Conservation (phyloP, 1,140 invertebrate species). For the Neotoxoptera formosana region DNA sequence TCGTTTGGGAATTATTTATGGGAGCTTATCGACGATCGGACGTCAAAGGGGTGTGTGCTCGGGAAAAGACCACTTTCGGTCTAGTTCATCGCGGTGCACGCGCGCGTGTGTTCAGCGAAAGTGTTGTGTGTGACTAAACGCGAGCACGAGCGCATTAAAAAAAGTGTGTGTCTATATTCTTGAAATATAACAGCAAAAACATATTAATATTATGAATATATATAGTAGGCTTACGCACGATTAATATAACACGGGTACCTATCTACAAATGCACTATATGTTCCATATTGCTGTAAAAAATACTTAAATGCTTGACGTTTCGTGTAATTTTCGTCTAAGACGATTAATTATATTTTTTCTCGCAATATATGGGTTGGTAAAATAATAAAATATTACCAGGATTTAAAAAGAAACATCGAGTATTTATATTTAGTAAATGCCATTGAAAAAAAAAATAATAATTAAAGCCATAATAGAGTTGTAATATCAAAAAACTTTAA, state of each 20-base stretch:
- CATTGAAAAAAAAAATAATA: background rate
- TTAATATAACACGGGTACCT: background rate
- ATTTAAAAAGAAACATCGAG: background rate
- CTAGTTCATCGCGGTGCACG: background rate
- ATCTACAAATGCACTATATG: background rate
- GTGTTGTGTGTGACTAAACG: background rate
- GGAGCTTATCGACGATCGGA: background rate
- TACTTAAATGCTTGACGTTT: no score
- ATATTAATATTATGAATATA: background rate
- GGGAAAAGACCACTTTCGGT: background rate
- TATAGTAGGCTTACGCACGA: background rate
- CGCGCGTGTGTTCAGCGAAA: background rate
- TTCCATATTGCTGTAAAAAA: background rate
- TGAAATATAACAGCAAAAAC: background rate
- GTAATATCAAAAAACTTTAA: background rate
- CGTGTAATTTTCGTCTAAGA: background rate
- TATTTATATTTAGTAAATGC: no score
- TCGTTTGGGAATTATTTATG: conserved; percentile 29
- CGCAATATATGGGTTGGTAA: background rate
- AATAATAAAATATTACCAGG: background rate
- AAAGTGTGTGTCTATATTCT: background rate
- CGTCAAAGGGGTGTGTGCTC: conserved; percentile 19
- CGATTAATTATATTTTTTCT: background rate
- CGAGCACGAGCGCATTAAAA: background rate
- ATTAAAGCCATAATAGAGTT: background rate